Evolutionary conservation across 2,888 invertebrate genomes (phyloP).

Genomic region (Embidobia sp.): DNA sequence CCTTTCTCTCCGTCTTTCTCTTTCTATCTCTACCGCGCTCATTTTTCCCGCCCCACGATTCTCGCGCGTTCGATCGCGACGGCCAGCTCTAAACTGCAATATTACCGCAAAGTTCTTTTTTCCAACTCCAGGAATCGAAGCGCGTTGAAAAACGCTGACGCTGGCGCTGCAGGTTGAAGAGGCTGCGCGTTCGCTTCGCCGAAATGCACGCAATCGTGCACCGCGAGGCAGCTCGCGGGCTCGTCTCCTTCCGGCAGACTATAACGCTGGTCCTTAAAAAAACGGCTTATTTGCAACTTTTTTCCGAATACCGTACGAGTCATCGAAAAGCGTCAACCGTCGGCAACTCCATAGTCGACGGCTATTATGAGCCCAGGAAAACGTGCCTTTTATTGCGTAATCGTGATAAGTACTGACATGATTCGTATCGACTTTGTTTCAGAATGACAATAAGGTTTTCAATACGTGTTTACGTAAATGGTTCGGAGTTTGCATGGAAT

Average conservation of each 20-base stretch:
- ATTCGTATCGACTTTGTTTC: conserved; percentile 6
- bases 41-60: conserved; percentile 9
- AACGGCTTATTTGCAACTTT: conserved; percentile 66
- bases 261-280: conserved; percentile 54
- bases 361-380: conserved; percentile 5
- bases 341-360: conserved; percentile 7
- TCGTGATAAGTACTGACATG: conserved; percentile 8
- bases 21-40: neutral
- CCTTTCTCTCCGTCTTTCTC: conserved; percentile 1
- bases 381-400: conserved; percentile 33
- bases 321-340: conserved; percentile 62
- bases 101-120: conserved; percentile 58
- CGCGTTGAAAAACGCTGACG: conserved; percentile 67
- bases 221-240: conserved; percentile 32
- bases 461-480: too few species aligned
- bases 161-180: conserved; percentile 42
- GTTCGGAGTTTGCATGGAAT: too few species aligned
- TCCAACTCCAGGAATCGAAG: conserved; percentile 22
- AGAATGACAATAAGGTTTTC: conserved; percentile 6
- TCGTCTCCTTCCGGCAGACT: conserved; percentile 35
- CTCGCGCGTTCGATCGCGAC: conserved; percentile 21
- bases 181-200: conserved; percentile 57
- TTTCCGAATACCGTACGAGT: conserved; percentile 66
- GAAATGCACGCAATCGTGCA: conserved; percentile 67
- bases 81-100: conserved; percentile 56